Base-by-base conservation (phyloP, 1,140 invertebrate species). In the Sinonovacula constricta region DNA sequence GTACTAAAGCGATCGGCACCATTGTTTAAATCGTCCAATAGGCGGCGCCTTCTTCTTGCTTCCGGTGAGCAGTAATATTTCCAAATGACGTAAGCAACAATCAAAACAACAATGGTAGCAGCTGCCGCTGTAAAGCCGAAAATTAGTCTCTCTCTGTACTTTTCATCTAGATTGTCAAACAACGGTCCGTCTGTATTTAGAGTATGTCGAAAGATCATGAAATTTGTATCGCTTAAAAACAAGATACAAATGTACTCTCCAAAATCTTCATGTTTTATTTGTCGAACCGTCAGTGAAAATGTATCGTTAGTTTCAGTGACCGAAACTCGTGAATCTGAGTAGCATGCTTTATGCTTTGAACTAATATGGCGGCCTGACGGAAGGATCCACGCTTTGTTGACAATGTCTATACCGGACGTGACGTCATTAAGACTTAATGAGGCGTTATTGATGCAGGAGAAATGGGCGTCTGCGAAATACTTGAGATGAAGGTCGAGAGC, bases 171-270 rank as follows among this genome's bases (percentile, higher is more conserved):
- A 7, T 83, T 79, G 1, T 79, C 68, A 34, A 83, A 88, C 53
- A 87, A 81, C 0, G 87, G 81, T 1, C 88, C 88, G 28, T 87
- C 71, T 7, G 88, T 77, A 70, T 89, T 89, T 18, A 89, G 36
- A 4, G 86, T 85, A 63, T 82, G 81, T 30, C 71, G 67, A 1
- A 82, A 33, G 12, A 81, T 76, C 0, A 26, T 3, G 0, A 84
- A 51, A 0, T 53, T 28, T 10, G 56, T 30, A 14, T 65, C 36
- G 0, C 59, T 54, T 51, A 49, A 70, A 4, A 86, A 51, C 12
- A 83, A 56, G 15, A 89, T 63, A 66, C 88, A 89, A n/a, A 76
- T 79, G 69, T 88, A 89, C 49, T 85, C 79, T 3, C 88, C 88
- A 67, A 88, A 89, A 33, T 84, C 59, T 18, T 81, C 72, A 39